phyloP scores from a whole-genome alignment of 2,888 invertebrate genomes.

The Magallana nippona region DNA sequence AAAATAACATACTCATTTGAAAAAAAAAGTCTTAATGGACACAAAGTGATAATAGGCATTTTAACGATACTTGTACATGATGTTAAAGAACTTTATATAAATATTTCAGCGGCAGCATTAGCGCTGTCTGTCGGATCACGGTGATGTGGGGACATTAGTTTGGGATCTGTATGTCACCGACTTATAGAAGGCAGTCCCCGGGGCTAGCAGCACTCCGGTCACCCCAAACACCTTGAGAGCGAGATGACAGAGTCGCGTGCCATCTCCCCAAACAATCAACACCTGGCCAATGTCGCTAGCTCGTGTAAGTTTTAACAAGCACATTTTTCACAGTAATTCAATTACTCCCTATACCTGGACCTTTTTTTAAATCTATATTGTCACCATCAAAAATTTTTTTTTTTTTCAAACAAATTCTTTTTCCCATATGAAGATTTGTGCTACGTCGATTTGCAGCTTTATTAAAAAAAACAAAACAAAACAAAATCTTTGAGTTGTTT shows the following conservation, averaged over 20 bases:
- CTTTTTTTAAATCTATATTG: too few relatives aligned
- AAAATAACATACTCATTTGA: not conserved
- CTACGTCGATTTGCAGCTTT: too few relatives aligned
- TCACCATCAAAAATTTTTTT: too few relatives aligned
- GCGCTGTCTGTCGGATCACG: not conserved
- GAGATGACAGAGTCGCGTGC: slow-evolving; percentile 7
- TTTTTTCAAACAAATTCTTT: too few relatives aligned
- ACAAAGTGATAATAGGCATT: not conserved
- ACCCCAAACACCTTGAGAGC: not conserved
- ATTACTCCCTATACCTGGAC: too few relatives aligned
- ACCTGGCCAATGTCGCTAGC: slow-evolving; percentile 14
- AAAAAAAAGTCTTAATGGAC: not conserved
- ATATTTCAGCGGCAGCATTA: slow-evolving; percentile 12
- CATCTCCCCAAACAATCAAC: not conserved
- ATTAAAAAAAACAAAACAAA: too few relatives aligned
- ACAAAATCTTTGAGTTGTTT: too few relatives aligned
- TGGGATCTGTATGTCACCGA: not conserved
- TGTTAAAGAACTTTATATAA: not conserved
- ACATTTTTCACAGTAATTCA: not conserved
- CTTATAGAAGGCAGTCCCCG: not conserved
- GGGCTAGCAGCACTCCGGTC: not conserved
- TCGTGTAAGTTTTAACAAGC: not conserved
- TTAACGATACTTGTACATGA: not conserved
- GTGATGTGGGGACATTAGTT: not conserved
- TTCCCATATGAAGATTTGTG: too few relatives aligned